Conservation (phyloP, 2,113 vertebrate species). For the Hiodon alosoides region DNA sequence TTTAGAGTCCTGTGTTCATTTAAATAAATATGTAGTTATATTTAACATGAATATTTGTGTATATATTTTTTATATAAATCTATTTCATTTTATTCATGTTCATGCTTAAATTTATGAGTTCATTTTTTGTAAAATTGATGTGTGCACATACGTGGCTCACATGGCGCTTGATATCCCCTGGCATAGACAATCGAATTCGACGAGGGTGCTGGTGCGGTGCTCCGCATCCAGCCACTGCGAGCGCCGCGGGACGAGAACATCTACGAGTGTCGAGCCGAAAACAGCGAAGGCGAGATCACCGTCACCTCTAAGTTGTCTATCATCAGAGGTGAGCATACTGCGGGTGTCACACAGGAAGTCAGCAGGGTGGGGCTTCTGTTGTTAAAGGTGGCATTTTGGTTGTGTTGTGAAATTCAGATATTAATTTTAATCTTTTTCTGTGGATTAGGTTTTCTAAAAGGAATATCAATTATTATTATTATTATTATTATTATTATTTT, state of each 20-base stretch:
- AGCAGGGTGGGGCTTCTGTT: background rate
- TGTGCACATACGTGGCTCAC: background rate
- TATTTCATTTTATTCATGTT: too few species aligned
- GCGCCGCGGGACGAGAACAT: constrained; percentile 93
- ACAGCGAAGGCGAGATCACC: constrained; percentile 78
- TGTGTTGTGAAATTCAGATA: background rate
- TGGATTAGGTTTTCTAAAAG: too few species aligned
- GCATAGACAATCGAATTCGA: constrained; percentile 92
- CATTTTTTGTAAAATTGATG: constrained; percentile 10
- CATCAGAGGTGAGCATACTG: constrained; percentile 76
- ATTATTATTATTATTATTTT: too few species aligned
- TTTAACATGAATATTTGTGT: too few species aligned
- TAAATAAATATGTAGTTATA: too few species aligned
- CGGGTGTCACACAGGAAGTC: background rate
- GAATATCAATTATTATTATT: too few species aligned
- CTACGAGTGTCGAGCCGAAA: constrained; percentile 92
- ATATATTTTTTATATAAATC: too few species aligned
- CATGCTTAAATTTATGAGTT: too few species aligned
- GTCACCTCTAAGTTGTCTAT: constrained; percentile 92
- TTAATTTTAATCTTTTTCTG: too few species aligned
- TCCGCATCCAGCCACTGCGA: constrained; percentile 91
- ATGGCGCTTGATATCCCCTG: background rate
- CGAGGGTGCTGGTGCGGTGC: constrained; percentile 86
- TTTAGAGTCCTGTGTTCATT: too few species aligned
- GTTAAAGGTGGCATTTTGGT: background rate